These are phyloP conservation scores for Ceyx melanurus DNA, from an alignment of 2,113 vertebrate genomes.

Conservation along the genomic window DNA sequence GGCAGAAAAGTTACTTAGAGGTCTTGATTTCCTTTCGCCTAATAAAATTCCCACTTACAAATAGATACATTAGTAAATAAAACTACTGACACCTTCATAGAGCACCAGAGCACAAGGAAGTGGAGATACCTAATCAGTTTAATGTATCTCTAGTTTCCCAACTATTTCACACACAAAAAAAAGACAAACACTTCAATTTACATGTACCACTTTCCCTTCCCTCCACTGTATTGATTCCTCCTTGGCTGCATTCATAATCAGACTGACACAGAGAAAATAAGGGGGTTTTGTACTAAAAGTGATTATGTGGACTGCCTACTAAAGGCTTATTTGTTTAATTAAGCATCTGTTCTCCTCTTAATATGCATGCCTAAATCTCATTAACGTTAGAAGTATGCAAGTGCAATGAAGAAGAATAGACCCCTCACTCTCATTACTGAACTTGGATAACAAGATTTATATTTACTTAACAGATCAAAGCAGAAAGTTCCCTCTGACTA, in stretches of 20 bases:
- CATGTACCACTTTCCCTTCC: slow-evolving; percentile 12
- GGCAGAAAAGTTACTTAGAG: not conserved
- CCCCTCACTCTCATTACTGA: slow-evolving; percentile 73
- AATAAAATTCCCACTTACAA: slow-evolving; percentile 37
- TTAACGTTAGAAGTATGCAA: slow-evolving; percentile 75
- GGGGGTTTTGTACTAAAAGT: slow-evolving; percentile 65
- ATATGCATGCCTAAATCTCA: slow-evolving; percentile 72
- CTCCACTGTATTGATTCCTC: slow-evolving; percentile 25
- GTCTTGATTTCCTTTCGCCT: slow-evolving; percentile 35
- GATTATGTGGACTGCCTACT: slow-evolving; percentile 62
- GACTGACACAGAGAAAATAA: slow-evolving; percentile 53
- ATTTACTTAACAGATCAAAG: slow-evolving; percentile 77
- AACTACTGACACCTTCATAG: slow-evolving; percentile 16
- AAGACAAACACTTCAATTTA: not conserved
- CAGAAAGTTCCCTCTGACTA: slow-evolving; percentile 68
- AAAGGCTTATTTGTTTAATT: slow-evolving; percentile 79
- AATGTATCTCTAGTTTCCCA: slow-evolving; percentile 18
- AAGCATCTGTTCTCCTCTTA: slow-evolving; percentile 73
- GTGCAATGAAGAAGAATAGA: slow-evolving; percentile 68
- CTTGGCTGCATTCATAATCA: slow-evolving; percentile 46
- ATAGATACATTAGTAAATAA: slow-evolving; percentile 52
- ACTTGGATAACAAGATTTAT: slow-evolving; percentile 76
- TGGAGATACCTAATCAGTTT: slow-evolving; percentile 19
- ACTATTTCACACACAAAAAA: slow-evolving; percentile 28
- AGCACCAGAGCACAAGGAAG: not conserved